Evolutionary conservation across 2,113 vertebrate genomes (phyloP), one percentile per base, ranked within the genome.

Genomic region (Syngnathus scovelli): DNA sequence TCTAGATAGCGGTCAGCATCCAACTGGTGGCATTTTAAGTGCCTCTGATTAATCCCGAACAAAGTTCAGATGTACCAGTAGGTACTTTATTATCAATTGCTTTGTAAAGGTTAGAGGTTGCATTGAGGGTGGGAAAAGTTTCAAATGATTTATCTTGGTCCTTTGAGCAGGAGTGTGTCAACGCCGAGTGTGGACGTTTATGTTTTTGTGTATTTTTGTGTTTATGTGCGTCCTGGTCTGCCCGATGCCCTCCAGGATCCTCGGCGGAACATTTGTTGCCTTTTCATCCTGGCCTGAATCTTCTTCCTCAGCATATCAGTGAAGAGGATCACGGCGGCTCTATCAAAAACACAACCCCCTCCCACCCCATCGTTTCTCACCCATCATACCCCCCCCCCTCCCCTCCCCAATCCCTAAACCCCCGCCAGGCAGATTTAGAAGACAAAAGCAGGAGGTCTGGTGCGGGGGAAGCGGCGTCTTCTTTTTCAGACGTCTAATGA

Each of bases 381-480:
- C 23, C 23, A 21, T 21, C 19, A 23, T 54, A 23, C 5, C 7
- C 59, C 37, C 9, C 36, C 18, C 4, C 16, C n/a, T n/a, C n/a
- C 59, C 37, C 9, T 18, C 18, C 12, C 56, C 16, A 19, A 19
- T 4, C 36, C 16, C 38, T 10, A 41, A 38, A 11, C 37, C 19
- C 19, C 4, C 59, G 3, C 19, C 59, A 83, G 85, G 83, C 69
- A 81, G 78, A 87, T 90, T 89, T 86, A 87, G 74, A 71, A 83
- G 87, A 85, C 79, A 86, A 83, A 80, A 73, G 44, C 65, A 76
- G 77, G 63, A 19, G 68, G 69, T 69, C 71, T 76, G 75, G 72
- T 9, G 7, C 38, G 38, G 69, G 59, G 54, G 72, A 41, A 69
- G 48, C 7, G 23, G 48, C 23, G 27, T 55, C 21, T 56, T 56